Evolutionary conservation across 1,140 invertebrate species (phyloP).

Genomic region (Leptopilina clavipes): DNA sequence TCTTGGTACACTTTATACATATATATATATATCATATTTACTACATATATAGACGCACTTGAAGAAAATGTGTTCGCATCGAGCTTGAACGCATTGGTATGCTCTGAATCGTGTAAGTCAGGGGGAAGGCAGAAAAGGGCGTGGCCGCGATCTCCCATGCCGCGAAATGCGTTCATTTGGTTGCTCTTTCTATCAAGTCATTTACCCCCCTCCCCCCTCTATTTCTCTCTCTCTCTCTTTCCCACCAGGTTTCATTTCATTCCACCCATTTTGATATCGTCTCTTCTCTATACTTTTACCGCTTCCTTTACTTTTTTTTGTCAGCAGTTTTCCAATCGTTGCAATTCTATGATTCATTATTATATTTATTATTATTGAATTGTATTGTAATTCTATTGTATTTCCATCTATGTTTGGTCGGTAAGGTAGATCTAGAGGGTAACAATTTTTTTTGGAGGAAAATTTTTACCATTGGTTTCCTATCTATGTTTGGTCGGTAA

Average conservation of each 20-base stretch:
- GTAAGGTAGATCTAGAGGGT: too few species aligned
- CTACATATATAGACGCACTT: slow-evolving; percentile 3
- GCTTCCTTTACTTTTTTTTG: too few species aligned
- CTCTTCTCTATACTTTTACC: slow-evolving; percentile 40
- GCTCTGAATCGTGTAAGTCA: slow-evolving; percentile 42
- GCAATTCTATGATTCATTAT: too few species aligned
- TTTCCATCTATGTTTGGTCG: slow-evolving; percentile 39
- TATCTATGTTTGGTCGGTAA: slow-evolving; percentile 37
- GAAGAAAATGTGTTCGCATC: not conserved
- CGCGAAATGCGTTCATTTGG: slow-evolving; percentile 58
- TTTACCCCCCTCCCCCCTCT: not conserved
- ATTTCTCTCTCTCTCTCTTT: too few species aligned
- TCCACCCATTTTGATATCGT: slow-evolving; percentile 38
- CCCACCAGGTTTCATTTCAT: slow-evolving; percentile 7
- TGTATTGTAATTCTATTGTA: too few species aligned
- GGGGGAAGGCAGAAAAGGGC: slow-evolving; percentile 44
- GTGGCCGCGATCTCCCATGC: slow-evolving; percentile 52
- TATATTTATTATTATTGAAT: too few species aligned
- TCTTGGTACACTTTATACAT: slow-evolving; percentile 36
- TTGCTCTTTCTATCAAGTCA: slow-evolving; percentile 47
- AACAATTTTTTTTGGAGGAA: not conserved
- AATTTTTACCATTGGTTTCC: slow-evolving; percentile 17
- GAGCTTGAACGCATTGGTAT: slow-evolving; percentile 38
- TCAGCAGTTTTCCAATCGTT: too few species aligned
- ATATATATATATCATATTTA: slow-evolving; percentile 31